phyloP scores from a whole-genome alignment of 2,888 invertebrate species.

The Hecatera dysodea region DNA sequence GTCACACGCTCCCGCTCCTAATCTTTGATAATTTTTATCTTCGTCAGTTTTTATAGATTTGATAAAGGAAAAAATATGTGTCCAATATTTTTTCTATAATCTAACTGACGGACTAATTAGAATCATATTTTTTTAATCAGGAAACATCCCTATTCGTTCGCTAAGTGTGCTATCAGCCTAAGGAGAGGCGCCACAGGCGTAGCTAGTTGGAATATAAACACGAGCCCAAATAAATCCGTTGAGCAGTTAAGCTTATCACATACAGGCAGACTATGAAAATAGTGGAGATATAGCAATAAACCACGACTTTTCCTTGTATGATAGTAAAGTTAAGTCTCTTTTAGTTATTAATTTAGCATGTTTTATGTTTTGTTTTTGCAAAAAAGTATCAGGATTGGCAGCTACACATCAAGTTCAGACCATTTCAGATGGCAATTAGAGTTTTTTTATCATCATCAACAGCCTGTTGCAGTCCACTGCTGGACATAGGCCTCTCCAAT shows the following conservation, averaged over 20 bases:
- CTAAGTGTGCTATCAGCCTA: conserved; percentile 42
- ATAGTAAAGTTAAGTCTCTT: conserved; percentile 40
- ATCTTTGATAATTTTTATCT: too few relatives aligned
- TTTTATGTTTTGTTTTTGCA: conserved; percentile 1
- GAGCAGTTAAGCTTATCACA: conserved; percentile 63
- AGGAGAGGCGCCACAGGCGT: conserved; percentile 37
- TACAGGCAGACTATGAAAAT: conserved; percentile 61
- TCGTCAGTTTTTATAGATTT: too few relatives aligned
- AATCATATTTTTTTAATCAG: too few relatives aligned
- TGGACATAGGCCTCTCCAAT: too few relatives aligned
- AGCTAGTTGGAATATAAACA: conserved; percentile 47
- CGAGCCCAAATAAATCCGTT: conserved; percentile 52
- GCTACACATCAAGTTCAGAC: background rate
- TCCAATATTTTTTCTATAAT: too few relatives aligned
- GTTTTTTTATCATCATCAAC: too few relatives aligned
- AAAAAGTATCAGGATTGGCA: background rate
- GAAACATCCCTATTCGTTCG: too few relatives aligned
- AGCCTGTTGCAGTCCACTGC: too few relatives aligned
- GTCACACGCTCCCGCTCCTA: too few relatives aligned
- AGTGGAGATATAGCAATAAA: conserved; percentile 60
- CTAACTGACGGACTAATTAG: too few relatives aligned
- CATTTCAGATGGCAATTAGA: too few relatives aligned
- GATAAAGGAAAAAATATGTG: too few relatives aligned
- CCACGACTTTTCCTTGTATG: conserved; percentile 60
- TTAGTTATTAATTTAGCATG: conserved; percentile 29